phyloP scores from a whole-genome alignment of 2,797 vertebrate genomes.

The Setipinna tenuifilis region DNA sequence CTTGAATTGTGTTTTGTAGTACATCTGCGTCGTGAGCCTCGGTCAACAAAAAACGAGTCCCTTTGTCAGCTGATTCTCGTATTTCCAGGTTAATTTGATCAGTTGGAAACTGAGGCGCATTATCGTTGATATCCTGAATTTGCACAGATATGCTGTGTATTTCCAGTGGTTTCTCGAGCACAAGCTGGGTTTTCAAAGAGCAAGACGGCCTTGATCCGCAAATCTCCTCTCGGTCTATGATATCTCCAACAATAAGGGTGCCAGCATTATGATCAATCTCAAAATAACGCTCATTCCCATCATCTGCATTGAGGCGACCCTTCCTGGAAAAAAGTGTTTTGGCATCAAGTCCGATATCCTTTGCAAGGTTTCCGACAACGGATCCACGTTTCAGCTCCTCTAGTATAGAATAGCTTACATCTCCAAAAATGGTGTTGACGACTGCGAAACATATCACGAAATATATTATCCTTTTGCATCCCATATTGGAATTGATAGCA shows the following conservation, averaged over 20 bases:
- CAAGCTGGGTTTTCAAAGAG: conserved; percentile 45
- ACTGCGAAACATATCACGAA: not conserved
- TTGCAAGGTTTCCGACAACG: not conserved
- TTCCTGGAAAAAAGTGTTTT: not conserved
- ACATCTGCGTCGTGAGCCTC: not conserved
- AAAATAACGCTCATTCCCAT: not conserved
- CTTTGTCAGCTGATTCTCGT: not conserved
- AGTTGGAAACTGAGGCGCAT: not conserved
- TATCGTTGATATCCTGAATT: not conserved
- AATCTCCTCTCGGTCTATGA: conserved; percentile 51
- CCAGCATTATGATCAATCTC: not conserved
- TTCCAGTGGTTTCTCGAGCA: conserved; percentile 52
- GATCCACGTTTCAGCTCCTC: conserved; percentile 4
- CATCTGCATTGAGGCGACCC: not conserved
- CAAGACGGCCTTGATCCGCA: conserved; percentile 50
- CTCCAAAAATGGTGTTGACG: not conserved
- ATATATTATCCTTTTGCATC: too few relatives aligned
- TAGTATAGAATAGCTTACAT: not conserved
- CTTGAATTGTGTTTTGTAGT: not conserved
- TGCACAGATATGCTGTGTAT: conserved; percentile 36
- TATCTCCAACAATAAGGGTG: conserved; percentile 41
- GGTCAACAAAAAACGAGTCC: not conserved
- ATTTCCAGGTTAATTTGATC: not conserved
- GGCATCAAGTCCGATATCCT: conserved; percentile 14
- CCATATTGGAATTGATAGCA: not conserved